Evolutionary conservation across 2,113 vertebrate genomes (phyloP).

Genomic region (Felis catus): F.catus_Fca126_mat1.0 CM031412.1:17938501-17939000

Average conservation of each 20-base stretch:
- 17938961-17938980: neutral
- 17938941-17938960: fast-evolving
- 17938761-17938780: too few species aligned
- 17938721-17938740: too few species aligned
- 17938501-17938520: neutral
- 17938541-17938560: neutral
- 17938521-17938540: neutral
- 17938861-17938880: neutral
- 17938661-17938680: too few species aligned
- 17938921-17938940: neutral
- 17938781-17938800: too few species aligned
- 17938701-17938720: too few species aligned
- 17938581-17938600: neutral
- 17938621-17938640: too few species aligned
- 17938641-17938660: too few species aligned
- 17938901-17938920: neutral
- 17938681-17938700: too few species aligned
- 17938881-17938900: neutral
- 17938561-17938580: neutral
- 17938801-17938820: too few species aligned
- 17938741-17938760: too few species aligned
- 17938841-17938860: neutral
- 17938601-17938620: neutral
- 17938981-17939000: neutral
- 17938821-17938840: too few species aligned